Conservation (phyloP, 1,140 invertebrate genomes). For the Cotesia typhae region DNA sequence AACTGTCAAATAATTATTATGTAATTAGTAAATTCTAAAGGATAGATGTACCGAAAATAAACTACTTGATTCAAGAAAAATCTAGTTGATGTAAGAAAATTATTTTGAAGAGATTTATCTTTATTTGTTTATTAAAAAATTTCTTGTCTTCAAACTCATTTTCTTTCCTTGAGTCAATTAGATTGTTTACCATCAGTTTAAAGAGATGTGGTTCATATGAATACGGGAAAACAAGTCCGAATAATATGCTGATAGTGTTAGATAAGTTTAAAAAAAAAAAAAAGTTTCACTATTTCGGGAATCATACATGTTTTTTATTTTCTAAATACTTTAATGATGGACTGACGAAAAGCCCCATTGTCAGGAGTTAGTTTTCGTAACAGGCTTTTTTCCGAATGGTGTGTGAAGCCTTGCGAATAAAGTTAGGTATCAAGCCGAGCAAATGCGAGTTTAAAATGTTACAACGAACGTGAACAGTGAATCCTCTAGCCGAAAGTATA, state of each 20-base stretch:
- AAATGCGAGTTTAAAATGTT: conserved; percentile 57
- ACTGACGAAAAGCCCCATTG: conserved; percentile 32
- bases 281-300: conserved; percentile 8
- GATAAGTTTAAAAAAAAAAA: neutral
- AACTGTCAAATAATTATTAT: too few relatives aligned
- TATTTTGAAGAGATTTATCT: too few relatives aligned
- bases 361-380: conserved; percentile 44
- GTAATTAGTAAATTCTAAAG: too few relatives aligned
- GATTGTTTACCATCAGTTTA: too few relatives aligned
- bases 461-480: conserved; percentile 37
- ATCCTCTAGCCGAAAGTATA: conserved; percentile 5
- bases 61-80: too few relatives aligned
- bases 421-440: conserved; percentile 51
- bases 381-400: conserved; percentile 24
- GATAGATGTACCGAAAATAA: too few relatives aligned
- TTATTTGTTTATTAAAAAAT: too few relatives aligned
- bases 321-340: conserved; percentile 6
- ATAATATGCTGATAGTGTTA: neutral
- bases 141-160: too few relatives aligned
- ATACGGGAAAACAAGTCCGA: too few relatives aligned
- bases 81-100: too few relatives aligned
- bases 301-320: conserved; percentile 40
- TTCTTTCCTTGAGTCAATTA: too few relatives aligned
- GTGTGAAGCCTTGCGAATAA: conserved; percentile 48
- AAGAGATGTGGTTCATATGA: too few relatives aligned